Base-by-base conservation (phyloP, 2,797 vertebrate species). In the Syngnathus rostellatus region DNA sequence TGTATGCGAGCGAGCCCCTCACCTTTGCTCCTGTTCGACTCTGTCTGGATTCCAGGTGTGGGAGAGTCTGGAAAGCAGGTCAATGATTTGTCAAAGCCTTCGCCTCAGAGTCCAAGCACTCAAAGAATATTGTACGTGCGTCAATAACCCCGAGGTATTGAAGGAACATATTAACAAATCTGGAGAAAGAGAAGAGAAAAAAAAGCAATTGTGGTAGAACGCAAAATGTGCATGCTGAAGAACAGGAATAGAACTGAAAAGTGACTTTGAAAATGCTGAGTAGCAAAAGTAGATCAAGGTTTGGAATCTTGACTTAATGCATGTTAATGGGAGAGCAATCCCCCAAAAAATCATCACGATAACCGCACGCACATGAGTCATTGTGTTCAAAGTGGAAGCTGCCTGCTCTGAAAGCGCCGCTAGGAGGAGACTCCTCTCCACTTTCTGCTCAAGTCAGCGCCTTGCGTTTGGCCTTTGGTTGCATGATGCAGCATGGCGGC, bases 71-170 rank as follows among this genome's bases (percentile, higher is more conserved):
- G 39, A 66, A 74, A 63, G 72, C 79, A 74, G 81, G 87, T 89
- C 68, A 88, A 88, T 86, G 79, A 88, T 89, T 89, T 71, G 73
- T 81, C 68, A 82, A 74, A 66, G 65, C 77, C 72, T 71, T 74
- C 71, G 1, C 1, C 68, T 80, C 5, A 79, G 41, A 67, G 78
- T 83, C 82, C 72, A 81, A 60, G 19, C 39, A 51, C 12, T 61
- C 60, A 62, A 46, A 62, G 60, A 62, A 62, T 62, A 45, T 45
- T 6, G 12, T 6, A 14, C 41, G 17, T 8, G 25, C 55, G 11
- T 43, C 40, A 45, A 45, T 8, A 62, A 62, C 43, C 7, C 41
- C 41, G 4, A 62, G 60, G 31, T 62, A 62, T 62, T 16, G 41
- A 45, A 45, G 60, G 12, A 62, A 62, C 8, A 45, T 12, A 45